phyloP scores from a whole-genome alignment of 2,888 invertebrate species.

The Oasisia sp. region DNA sequence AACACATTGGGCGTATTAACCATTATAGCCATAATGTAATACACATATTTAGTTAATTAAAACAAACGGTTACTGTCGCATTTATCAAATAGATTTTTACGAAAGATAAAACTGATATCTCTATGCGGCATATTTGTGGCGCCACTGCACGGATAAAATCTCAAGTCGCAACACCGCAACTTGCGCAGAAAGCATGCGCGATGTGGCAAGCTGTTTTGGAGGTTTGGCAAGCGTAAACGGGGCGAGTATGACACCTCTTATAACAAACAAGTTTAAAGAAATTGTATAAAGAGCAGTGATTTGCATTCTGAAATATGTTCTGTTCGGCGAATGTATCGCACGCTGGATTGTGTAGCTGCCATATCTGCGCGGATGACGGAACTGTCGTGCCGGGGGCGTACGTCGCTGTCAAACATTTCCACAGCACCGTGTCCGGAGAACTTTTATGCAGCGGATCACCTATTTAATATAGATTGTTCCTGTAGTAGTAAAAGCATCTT shows the following conservation, averaged over 20 bases:
- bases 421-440: not conserved
- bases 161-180: not conserved
- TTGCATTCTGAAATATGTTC: not conserved
- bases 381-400: constrained; percentile 7
- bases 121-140: not conserved
- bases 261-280: not conserved
- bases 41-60: too few relatives aligned
- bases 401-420: not conserved
- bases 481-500: not conserved
- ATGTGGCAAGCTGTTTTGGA: constrained; percentile 5
- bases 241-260: not conserved
- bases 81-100: not conserved
- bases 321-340: not conserved
- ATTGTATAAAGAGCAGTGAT: not conserved
- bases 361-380: not conserved
- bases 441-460: not conserved
- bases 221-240: not conserved
- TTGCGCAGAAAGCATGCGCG: constrained; percentile 1
- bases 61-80: not conserved
- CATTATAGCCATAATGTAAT: too few relatives aligned
- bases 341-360: not conserved
- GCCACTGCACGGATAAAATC: constrained; percentile 13
- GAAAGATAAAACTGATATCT: not conserved
- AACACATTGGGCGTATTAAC: too few relatives aligned
- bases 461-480: not conserved